These are phyloP conservation scores for Apodemia zela DNA, from an alignment of 2,888 invertebrate genomes.

Conservation along the genomic window DNA sequence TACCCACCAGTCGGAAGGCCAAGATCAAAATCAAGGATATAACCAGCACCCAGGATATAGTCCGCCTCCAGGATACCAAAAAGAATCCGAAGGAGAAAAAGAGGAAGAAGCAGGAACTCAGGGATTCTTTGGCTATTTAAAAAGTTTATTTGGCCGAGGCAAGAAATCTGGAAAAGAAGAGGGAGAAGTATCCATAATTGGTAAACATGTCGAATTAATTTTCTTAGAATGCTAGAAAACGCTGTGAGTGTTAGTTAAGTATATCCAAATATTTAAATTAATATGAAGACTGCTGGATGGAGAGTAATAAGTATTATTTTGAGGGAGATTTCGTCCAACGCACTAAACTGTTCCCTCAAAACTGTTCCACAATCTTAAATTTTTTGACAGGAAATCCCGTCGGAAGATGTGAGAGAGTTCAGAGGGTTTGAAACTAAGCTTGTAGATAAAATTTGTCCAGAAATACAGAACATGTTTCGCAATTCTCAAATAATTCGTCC, in stretches of 20 bases:
- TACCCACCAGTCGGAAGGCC: slow-evolving; percentile 31
- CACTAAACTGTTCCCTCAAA: slow-evolving; percentile 43
- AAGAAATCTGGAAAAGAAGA: slow-evolving; percentile 44
- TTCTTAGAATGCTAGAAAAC: background rate
- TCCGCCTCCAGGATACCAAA: slow-evolving; percentile 14
- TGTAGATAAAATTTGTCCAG: slow-evolving; percentile 23
- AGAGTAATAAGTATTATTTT: slow-evolving; percentile 20
- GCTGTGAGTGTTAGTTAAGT: background rate
- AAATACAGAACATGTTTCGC: slow-evolving; percentile 50
- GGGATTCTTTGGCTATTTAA: slow-evolving; percentile 51
- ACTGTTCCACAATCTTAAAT: slow-evolving; percentile 38
- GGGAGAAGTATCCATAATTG: slow-evolving; percentile 43
- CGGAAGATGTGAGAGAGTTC: slow-evolving; percentile 44
- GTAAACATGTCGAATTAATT: slow-evolving; percentile 22
- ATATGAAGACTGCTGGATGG: background rate
- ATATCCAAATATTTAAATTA: background rate
- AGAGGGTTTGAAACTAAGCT: slow-evolving; percentile 33
- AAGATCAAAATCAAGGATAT: slow-evolving; percentile 24
- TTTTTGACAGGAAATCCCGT: slow-evolving; percentile 62
- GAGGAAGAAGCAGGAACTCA: slow-evolving; percentile 39
- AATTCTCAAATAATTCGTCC: slow-evolving; percentile 58
- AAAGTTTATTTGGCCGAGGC: slow-evolving; percentile 49
- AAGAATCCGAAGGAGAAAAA: slow-evolving; percentile 25
- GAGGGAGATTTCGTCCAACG: slow-evolving; percentile 61
- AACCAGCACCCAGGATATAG: slow-evolving; percentile 28